These are phyloP conservation scores for Arbacia lixula DNA, from an alignment of 53 echinoderm and acorn worm species.

Conservation along the genomic window DNA sequence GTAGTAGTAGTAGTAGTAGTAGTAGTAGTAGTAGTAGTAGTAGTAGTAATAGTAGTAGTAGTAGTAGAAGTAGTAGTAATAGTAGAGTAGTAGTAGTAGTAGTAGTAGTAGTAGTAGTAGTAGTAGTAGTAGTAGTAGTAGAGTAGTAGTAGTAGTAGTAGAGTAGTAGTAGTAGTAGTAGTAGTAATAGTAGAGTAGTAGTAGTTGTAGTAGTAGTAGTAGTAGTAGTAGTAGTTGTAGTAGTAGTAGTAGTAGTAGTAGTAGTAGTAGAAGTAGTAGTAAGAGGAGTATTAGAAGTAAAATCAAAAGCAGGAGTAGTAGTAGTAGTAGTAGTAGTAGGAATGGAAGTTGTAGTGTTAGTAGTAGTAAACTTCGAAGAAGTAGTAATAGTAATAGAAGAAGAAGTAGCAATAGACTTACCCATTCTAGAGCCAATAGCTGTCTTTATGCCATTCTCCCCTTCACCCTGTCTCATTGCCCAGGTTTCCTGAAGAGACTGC, in stretches of 20 bases:
- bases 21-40: not conserved
- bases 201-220: not conserved
- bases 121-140: not conserved
- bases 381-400: not conserved
- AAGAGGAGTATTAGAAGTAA: not conserved
- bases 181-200: not conserved
- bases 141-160: not conserved
- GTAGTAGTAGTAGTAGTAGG: not conserved
- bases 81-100: not conserved
- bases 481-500: conserved; percentile 87
- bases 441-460: no score
- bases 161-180: no score
- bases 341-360: not conserved
- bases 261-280: not conserved
- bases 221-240: not conserved
- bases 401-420: not conserved
- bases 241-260: not conserved
- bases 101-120: not conserved
- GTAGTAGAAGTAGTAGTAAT: not conserved
- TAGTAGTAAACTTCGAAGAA: not conserved
- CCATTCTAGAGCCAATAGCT: no score
- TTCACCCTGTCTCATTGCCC: no score
- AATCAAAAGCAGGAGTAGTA: not conserved
- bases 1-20: not conserved
- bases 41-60: not conserved